Conservation (phyloP, 2,113 vertebrate genomes). For the Meles meles region DNA sequence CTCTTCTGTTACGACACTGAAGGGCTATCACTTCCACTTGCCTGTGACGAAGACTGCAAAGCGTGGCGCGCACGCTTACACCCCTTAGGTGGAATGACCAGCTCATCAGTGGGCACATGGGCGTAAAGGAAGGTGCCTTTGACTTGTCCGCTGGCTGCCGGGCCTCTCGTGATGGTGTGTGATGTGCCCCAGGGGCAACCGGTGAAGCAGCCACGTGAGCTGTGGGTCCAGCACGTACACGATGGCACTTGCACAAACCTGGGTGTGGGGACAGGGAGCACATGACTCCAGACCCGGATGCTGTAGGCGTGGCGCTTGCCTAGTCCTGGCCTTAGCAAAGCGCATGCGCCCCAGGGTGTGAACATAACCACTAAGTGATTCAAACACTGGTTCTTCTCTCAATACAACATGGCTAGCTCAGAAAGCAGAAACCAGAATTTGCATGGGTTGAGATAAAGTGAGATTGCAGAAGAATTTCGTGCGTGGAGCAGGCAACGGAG, state of each 20-base stretch:
- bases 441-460: neutral
- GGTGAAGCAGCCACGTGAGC: neutral
- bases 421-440: no score
- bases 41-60: neutral
- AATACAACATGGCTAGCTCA: accelerated
- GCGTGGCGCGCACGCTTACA: accelerated
- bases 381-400: neutral
- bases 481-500: neutral
- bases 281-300: neutral
- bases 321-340: neutral
- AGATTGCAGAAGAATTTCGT: neutral
- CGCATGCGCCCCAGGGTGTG: accelerated
- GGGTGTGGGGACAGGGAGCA: neutral
- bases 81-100: neutral
- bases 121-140: neutral
- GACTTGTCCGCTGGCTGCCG: neutral
- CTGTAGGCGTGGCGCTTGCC: accelerated
- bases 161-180: accelerated
- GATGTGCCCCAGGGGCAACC: accelerated
- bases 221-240: no score
- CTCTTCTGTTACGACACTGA: accelerated
- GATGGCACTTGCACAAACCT: accelerated
- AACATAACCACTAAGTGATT: no score
- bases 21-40: neutral
- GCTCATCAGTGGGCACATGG: neutral